Evolutionary conservation across 2,113 vertebrate genomes (phyloP).

Genomic region (Actenoides lindsayi): DNA sequence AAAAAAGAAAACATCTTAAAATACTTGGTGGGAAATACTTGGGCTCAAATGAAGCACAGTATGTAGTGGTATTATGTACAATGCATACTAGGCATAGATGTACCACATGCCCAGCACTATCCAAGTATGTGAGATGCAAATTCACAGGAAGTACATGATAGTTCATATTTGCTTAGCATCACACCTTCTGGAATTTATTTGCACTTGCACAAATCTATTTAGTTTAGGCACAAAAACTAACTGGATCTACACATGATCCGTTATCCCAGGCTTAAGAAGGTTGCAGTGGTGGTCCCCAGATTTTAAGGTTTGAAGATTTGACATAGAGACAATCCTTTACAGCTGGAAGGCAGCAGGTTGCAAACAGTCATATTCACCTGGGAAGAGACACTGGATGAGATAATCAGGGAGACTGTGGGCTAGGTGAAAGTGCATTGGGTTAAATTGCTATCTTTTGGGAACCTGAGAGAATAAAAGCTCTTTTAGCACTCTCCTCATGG

Average conservation of each 20-base stretch:
- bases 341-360: not conserved
- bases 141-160: not conserved
- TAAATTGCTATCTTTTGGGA: not conserved
- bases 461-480: not conserved
- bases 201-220: not conserved
- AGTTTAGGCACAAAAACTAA: not conserved
- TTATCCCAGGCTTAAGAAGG: not conserved
- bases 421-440: not conserved
- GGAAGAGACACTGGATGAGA: not conserved
- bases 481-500: not conserved
- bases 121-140: not conserved
- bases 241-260: not conserved
- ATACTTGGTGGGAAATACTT: not conserved
- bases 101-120: not conserved
- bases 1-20: not conserved
- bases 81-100: not conserved
- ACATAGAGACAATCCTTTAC: fast-evolving
- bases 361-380: not conserved
- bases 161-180: not conserved
- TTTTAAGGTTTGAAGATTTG: not conserved
- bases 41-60: not conserved
- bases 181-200: not conserved
- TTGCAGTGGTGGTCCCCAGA: not conserved
- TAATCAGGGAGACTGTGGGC: not conserved
- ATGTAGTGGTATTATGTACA: not conserved